These are phyloP conservation scores for Hoplodrina ambigua DNA, from an alignment of 2,888 invertebrate genomes.

Conservation along the genomic window DNA sequence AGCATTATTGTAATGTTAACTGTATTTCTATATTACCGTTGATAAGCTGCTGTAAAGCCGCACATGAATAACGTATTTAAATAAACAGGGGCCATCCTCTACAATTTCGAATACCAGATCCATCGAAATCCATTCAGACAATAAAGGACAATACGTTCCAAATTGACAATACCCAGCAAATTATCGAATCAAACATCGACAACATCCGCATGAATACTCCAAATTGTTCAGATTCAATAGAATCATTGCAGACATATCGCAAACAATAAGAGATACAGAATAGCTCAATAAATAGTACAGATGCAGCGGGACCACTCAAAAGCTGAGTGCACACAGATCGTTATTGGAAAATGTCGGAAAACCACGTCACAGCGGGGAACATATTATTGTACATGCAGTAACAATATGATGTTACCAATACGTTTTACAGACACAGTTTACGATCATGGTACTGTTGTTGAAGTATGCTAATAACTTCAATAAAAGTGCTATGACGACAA, in stretches of 20 bases:
- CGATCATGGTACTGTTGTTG: constrained; percentile 34
- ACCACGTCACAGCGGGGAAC: constrained; percentile 50
- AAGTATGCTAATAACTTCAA: constrained; percentile 59
- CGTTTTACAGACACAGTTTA: constrained; percentile 44
- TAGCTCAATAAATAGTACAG: constrained; percentile 61
- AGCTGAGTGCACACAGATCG: constrained; percentile 57
- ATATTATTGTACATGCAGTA: constrained; percentile 48
- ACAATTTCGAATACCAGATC: constrained; percentile 23
- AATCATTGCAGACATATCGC: constrained; percentile 55
- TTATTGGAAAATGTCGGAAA: constrained; percentile 61
- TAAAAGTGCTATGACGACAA: constrained; percentile 45
- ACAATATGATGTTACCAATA: constrained; percentile 55
- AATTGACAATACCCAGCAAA: constrained; percentile 47
- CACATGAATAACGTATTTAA: constrained; percentile 34
- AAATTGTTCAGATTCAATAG: constrained; percentile 53
- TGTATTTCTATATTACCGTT: constrained; percentile 25
- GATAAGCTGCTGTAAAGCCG: constrained; percentile 28
- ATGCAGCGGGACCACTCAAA: constrained; percentile 61
- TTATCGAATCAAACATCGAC: constrained; percentile 50
- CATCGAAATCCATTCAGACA: constrained; percentile 28
- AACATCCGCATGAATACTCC: constrained; percentile 42
- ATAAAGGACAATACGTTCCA: constrained; percentile 50
- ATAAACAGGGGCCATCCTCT: constrained; percentile 4
- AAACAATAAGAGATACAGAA: constrained; percentile 58
- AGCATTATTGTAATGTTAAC: constrained; percentile 29